Conservation (phyloP, 2,113 vertebrate genomes). For the Coturnix japonica region DNA sequence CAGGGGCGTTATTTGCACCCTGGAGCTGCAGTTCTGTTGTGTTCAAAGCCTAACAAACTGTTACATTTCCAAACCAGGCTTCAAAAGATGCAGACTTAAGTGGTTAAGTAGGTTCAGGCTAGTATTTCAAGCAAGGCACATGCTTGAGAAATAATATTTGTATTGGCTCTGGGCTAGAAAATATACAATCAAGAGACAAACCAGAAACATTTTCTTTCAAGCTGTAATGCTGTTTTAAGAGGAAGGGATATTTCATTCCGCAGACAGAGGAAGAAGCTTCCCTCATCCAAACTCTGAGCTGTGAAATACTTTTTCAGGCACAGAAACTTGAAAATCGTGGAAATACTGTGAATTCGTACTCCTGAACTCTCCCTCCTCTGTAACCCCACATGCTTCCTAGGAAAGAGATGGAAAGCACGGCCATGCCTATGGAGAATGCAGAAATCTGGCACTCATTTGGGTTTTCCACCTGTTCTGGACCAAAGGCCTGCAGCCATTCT, state of each 20-base stretch:
- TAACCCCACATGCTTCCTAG: background rate
- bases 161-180: slow-evolving; percentile 63
- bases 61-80: background rate
- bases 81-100: slow-evolving; percentile 48
- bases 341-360: slow-evolving; percentile 28
- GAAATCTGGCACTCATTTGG: background rate
- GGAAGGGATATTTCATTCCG: slow-evolving; percentile 30
- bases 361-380: background rate
- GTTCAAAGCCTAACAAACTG: background rate
- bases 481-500: background rate
- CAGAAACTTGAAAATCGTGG: slow-evolving; percentile 9
- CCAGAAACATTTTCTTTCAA: slow-evolving; percentile 41
- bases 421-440: background rate
- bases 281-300: slow-evolving; percentile 23
- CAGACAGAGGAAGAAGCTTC: slow-evolving; percentile 8
- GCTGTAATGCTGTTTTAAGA: slow-evolving; percentile 13
- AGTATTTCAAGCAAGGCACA: slow-evolving; percentile 52
- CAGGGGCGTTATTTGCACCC: background rate
- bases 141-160: slow-evolving; percentile 72
- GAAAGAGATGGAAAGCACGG: background rate
- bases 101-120: slow-evolving; percentile 55
- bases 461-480: background rate
- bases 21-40: background rate
- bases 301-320: slow-evolving; percentile 2
- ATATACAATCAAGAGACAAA: slow-evolving; percentile 65